Evolutionary conservation across 1,140 invertebrate genomes (phyloP).

Genomic region (Lineus longissimus): DNA sequence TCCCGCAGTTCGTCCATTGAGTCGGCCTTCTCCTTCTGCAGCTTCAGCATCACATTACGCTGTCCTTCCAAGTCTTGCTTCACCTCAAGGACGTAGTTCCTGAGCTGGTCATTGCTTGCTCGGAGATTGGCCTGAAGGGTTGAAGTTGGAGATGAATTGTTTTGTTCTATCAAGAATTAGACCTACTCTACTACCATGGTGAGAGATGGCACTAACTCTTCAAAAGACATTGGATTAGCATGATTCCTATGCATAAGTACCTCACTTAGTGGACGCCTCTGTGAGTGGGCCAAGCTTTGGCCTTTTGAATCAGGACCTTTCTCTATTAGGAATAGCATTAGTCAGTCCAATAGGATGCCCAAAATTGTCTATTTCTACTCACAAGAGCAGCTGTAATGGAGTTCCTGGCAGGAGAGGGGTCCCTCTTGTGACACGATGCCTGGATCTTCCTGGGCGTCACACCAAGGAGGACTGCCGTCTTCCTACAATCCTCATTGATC

Average conservation of each 20-base stretch:
- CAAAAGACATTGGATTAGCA: too few relatives aligned
- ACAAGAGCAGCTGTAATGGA: conserved; percentile 36
- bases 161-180: too few relatives aligned
- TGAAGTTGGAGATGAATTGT: neutral
- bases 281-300: too few relatives aligned
- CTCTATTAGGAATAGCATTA: too few relatives aligned
- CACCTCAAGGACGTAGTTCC: conserved; percentile 30
- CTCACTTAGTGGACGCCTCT: too few relatives aligned
- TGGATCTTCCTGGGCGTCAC: conserved; percentile 35
- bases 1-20: conserved; percentile 22
- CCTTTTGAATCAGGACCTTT: too few relatives aligned
- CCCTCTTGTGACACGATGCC: too few relatives aligned
- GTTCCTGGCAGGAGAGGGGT: conserved; percentile 6
- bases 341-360: too few relatives aligned
- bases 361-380: too few relatives aligned
- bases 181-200: neutral
- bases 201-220: too few relatives aligned
- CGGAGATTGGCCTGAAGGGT: conserved; percentile 34
- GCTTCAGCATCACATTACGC: conserved; percentile 17
- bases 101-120: conserved; percentile 37
- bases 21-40: conserved; percentile 34
- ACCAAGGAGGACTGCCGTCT: conserved; percentile 34
- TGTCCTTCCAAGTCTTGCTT: conserved; percentile 30
- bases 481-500: conserved; percentile 47
- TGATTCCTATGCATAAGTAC: too few relatives aligned